Conservation (phyloP, 2,797 vertebrate genomes). For the Vespertilio murinus region DNA sequence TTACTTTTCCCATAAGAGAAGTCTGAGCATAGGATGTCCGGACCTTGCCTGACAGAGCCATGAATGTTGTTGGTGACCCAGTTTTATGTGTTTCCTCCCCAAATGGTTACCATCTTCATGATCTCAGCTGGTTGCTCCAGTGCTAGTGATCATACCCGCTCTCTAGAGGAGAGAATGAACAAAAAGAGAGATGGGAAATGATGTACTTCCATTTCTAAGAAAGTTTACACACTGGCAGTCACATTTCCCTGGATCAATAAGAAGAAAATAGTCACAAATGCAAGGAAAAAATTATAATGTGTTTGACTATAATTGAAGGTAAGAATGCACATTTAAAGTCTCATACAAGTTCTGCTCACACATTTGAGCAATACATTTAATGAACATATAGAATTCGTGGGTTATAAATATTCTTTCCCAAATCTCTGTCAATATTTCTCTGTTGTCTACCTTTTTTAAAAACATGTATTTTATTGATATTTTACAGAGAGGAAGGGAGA, state of each 20-base stretch:
- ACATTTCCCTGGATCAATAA: not conserved
- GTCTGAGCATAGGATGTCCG: not conserved
- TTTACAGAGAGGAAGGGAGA: too few species aligned
- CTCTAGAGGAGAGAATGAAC: not conserved
- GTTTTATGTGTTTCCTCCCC: too few species aligned
- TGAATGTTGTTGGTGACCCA: not conserved
- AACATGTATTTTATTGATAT: too few species aligned
- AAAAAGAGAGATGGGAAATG: not conserved
- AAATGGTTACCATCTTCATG: too few species aligned
- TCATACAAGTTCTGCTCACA: not conserved
- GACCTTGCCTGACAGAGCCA: not conserved
- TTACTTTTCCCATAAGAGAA: not conserved
- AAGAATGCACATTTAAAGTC: not conserved
- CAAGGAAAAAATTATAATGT: not conserved
- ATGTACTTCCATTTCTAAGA: not conserved
- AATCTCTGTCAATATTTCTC: not conserved
- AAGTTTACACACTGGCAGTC: not conserved
- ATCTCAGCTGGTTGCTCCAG: not conserved
- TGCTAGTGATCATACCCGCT: rapidly evolving
- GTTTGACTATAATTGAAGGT: not conserved
- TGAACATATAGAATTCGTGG: not conserved
- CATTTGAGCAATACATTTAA: not conserved
- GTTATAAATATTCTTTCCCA: not conserved
- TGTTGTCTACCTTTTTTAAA: not conserved
- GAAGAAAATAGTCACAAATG: not conserved